Evolutionary conservation across 2,797 vertebrate species (phyloP).

Genomic region (Clangula hyemalis): DNA sequence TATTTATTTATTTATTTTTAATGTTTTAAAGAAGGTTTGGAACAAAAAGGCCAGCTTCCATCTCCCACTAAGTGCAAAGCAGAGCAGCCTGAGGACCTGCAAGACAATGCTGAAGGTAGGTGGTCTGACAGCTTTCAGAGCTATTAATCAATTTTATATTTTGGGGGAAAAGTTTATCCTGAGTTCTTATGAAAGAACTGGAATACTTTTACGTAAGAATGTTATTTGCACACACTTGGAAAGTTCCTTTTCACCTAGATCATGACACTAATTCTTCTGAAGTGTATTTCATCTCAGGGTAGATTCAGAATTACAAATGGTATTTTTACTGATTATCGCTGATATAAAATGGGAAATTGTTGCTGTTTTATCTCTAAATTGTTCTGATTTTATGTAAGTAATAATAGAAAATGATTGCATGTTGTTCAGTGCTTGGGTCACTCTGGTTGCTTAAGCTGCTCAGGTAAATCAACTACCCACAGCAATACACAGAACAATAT

Average conservation of each 20-base stretch:
- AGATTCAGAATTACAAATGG: neutral
- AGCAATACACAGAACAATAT: neutral
- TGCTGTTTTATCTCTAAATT: neutral
- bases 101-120: conserved; percentile 75
- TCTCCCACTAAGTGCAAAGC: conserved; percentile 77
- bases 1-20: neutral
- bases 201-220: neutral
- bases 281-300: neutral
- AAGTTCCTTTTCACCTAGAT: neutral
- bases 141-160: neutral
- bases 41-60: conserved; percentile 66
- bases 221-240: neutral
- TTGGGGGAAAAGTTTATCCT: neutral
- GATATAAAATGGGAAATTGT: neutral
- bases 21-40: conserved; percentile 65
- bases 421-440: neutral
- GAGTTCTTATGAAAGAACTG: conserved; percentile 2
- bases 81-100: conserved; percentile 71
- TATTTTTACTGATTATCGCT: neutral
- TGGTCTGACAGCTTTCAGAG: neutral
- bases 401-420: neutral
- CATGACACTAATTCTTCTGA: neutral
- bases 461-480: neutral
- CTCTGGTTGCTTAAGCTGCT: neutral
- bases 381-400: neutral